These are phyloP conservation scores for Sesamia nonagrioides DNA, from an alignment of 1,140 invertebrate species.

Conservation along the genomic window DNA sequence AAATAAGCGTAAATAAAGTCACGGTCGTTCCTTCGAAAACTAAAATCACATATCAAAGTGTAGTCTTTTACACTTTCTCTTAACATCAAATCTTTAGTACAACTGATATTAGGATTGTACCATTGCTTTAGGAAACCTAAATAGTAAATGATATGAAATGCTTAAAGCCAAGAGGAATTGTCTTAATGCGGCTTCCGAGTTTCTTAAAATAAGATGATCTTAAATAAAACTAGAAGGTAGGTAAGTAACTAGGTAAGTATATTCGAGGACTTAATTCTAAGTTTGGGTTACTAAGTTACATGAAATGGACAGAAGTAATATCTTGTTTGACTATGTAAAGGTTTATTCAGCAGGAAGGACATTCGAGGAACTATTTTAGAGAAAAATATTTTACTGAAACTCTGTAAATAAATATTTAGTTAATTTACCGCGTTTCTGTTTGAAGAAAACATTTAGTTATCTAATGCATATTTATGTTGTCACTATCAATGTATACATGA, in stretches of 20 bases:
- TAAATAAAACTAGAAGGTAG: not conserved
- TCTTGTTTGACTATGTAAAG: not conserved
- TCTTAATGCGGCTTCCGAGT: not conserved
- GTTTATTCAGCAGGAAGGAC: not conserved
- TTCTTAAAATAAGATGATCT: not conserved
- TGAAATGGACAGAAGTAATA: not conserved
- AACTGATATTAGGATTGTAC: conserved; percentile 34
- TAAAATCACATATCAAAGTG: conserved; percentile 21
- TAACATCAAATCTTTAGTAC: conserved; percentile 17
- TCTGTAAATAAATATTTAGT: conserved; percentile 23
- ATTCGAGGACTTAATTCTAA: not conserved
- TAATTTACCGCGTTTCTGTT: not conserved
- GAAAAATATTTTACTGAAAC: not conserved
- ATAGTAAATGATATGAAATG: conserved; percentile 48
- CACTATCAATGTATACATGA: not conserved
- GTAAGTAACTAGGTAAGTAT: not conserved
- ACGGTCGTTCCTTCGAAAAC: conserved; percentile 22
- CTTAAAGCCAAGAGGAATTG: conserved; percentile 46
- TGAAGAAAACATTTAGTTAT: not conserved
- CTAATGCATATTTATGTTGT: conserved; percentile 1
- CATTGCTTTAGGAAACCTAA: conserved; percentile 12
- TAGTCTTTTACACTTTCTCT: conserved; percentile 40
- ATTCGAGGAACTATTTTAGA: not conserved
- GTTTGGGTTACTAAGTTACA: not conserved
- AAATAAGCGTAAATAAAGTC: conserved; percentile 47